Base-by-base conservation (phyloP, 2,797 vertebrate species). In the Pantherophis alleghaniensis region DNA sequence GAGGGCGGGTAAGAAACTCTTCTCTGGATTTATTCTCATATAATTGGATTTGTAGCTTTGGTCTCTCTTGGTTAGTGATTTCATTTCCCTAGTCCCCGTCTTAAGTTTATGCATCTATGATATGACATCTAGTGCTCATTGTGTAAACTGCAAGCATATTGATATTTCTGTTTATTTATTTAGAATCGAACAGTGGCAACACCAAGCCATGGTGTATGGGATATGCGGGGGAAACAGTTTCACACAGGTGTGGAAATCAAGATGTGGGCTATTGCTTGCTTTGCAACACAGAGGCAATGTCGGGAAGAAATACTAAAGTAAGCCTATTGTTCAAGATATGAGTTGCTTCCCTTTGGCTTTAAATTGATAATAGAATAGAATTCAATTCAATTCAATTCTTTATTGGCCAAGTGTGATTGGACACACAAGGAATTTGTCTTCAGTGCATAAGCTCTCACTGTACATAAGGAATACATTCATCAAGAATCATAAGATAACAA, bases 231-330 rank as follows among this genome's bases (percentile, higher is more conserved):
- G 87, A 99, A 99, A 95, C 99, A 99, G 95, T 99, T 99, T 96
- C 99, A 99, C 97, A 99, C 99, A 0, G 99, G 99, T 61, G 99
- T 99, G 94, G 99, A 99, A 98, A 99, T 99, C 96, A 99, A 99
- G 97, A 99, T 99, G 99, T 99, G 99, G 99, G 99, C 99, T 89
- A 99, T 99, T 79, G 99, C 99, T 95, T 99, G 99, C 96, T 99
- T 99, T 93, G 99, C 99, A 95, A 99, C 99, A 1, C 99, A 99
- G 98, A 98, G 99, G 92, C 99, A 99, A 94, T 99, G 99, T 97
- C 98, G 99, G 93, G 99, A 99, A 98, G 99, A 99, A 98, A 99
- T 99, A 97, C 92, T 99, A 53, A 99, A 99, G 99, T 99, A 98
- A 98, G 99, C 93, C 96, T 96, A 89, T 94, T 0, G 0, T 91